Conservation (phyloP, 2,113 vertebrate species). For the Hippocampus guttulatus region DNA sequence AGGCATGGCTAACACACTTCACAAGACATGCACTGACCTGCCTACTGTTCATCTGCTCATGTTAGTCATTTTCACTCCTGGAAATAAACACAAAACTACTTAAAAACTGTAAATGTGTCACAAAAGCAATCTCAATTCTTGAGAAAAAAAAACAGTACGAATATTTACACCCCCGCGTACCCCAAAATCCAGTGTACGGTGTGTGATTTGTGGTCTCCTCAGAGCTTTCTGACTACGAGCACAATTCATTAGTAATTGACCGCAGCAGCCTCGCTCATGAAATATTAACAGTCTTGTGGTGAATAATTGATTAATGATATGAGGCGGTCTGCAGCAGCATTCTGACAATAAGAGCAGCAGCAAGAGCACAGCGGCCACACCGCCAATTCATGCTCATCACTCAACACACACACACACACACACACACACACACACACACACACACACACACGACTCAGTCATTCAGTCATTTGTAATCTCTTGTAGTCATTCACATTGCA, state of each 20-base stretch:
- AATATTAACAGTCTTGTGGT: constrained; percentile 73
- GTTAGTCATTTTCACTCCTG: neutral
- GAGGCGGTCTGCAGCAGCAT: constrained; percentile 64
- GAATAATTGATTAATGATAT: constrained; percentile 80
- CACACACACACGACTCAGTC: neutral
- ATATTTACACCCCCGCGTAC: neutral
- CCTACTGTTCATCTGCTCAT: constrained; percentile 55
- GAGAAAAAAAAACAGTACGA: neutral
- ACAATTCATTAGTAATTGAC: constrained; percentile 78
- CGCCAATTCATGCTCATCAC: too few relatives aligned
- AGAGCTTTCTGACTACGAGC: constrained; percentile 59
- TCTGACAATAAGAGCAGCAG: constrained; percentile 64
- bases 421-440: neutral
- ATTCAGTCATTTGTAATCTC: constrained; percentile 1
- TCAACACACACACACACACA: too few relatives aligned
- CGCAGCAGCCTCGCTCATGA: constrained; percentile 71
- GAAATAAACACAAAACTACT: constrained; percentile 3
- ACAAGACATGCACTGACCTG: constrained; percentile 64
- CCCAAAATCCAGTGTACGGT: constrained; percentile 25
- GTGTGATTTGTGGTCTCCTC: constrained; percentile 52
- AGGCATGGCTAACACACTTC: constrained; percentile 67
- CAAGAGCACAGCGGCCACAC: constrained; percentile 9
- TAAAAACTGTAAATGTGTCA: neutral
- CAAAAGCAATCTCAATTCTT: neutral
- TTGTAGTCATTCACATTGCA: too few relatives aligned